These are phyloP conservation scores for Euborellia annulipes DNA, from an alignment of 1,140 invertebrate species.

Conservation along the genomic window DNA sequence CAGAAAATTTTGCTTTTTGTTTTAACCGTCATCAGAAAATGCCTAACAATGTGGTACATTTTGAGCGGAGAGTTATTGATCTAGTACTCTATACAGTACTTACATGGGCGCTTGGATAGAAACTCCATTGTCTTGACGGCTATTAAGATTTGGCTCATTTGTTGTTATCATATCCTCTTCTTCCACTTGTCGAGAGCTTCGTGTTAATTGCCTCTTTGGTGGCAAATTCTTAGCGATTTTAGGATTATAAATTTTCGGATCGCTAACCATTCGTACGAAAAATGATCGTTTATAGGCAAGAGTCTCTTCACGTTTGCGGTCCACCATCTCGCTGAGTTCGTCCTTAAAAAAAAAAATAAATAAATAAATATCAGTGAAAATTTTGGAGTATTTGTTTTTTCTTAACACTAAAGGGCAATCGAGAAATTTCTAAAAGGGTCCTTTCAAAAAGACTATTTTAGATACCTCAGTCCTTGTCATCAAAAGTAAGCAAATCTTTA, in stretches of 20 bases:
- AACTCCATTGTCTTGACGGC: conserved; percentile 5
- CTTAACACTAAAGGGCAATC: too few relatives aligned
- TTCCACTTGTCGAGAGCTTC: neutral
- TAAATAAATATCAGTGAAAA: too few relatives aligned
- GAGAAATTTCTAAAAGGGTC: too few relatives aligned
- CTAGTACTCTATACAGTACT: too few relatives aligned
- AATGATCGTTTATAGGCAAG: conserved; percentile 81
- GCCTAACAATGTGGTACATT: too few relatives aligned
- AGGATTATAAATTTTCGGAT: conserved; percentile 91
- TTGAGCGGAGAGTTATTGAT: too few relatives aligned
- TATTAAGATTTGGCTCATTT: neutral
- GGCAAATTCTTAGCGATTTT: conserved; percentile 57
- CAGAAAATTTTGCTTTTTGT: too few relatives aligned
- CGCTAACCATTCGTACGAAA: conserved; percentile 92
- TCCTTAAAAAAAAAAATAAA: conserved; percentile 26
- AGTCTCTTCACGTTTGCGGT: conserved; percentile 51
- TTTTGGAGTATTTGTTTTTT: too few relatives aligned
- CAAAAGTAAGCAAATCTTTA: too few relatives aligned
- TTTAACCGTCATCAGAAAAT: too few relatives aligned
- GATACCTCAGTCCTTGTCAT: too few relatives aligned
- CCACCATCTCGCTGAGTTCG: conserved; percentile 45
- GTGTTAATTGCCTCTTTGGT: conserved; percentile 28
- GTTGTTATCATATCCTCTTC: conserved; percentile 2
- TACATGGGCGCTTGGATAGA: conserved; percentile 11
- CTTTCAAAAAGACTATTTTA: too few relatives aligned